Conservation (phyloP, 2,888 invertebrate species). For the Ophion slaviceki region DNA sequence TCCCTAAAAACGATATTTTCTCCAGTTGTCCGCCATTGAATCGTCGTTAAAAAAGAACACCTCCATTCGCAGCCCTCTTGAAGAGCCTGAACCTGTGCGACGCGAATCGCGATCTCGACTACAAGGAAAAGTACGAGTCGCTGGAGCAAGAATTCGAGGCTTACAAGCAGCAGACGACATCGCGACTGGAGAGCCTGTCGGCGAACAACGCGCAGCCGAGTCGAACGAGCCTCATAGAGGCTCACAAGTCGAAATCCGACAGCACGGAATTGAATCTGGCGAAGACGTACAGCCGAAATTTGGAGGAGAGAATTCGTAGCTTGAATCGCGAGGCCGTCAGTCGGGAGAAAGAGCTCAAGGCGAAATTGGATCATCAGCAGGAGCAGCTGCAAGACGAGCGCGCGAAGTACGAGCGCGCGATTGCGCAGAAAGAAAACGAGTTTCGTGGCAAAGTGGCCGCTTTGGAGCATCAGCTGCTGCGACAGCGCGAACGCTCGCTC, state of each 20-base stretch:
- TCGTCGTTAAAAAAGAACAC: not conserved
- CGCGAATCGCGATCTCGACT: constrained; percentile 81
- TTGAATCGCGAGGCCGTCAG: constrained; percentile 87
- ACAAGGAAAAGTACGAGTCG: constrained; percentile 87
- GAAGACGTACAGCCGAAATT: constrained; percentile 86
- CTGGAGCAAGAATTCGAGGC: constrained; percentile 88
- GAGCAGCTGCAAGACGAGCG: constrained; percentile 81
- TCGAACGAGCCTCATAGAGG: constrained; percentile 70
- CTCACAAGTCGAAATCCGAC: constrained; percentile 70
- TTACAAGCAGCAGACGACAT: constrained; percentile 84
- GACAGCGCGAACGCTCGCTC: constrained; percentile 92
- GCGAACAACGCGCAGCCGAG: constrained; percentile 53
- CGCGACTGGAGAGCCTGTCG: constrained; percentile 58
- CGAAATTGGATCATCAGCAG: constrained; percentile 86
- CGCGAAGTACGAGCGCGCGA: constrained; percentile 74
- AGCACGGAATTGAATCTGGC: constrained; percentile 83
- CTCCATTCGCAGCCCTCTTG: constrained; percentile 81
- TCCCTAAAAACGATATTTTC: not conserved
- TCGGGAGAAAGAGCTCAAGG: constrained; percentile 87
- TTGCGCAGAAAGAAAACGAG: constrained; percentile 84
- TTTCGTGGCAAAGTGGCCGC: constrained; percentile 85
- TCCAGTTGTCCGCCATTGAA: not conserved
- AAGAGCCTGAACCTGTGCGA: constrained; percentile 77
- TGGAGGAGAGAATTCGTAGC: constrained; percentile 88
- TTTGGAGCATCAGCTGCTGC: constrained; percentile 89